Evolutionary conservation across 2,797 vertebrate species (phyloP).

Genomic region (Graptemys geographica): DNA sequence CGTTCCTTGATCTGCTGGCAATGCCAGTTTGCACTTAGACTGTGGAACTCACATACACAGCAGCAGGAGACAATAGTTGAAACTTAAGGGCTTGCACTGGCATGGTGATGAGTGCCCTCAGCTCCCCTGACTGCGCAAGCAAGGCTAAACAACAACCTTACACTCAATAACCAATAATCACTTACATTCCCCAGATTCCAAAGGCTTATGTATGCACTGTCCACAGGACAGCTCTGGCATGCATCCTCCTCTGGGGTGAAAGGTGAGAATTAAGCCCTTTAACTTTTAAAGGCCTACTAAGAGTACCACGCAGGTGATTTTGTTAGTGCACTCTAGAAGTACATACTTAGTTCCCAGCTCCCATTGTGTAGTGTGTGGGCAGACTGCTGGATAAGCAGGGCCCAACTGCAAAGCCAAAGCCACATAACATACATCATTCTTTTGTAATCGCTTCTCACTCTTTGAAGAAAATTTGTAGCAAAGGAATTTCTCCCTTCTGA

Average conservation of each 20-base stretch:
- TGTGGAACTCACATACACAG: not conserved
- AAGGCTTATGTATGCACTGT: not conserved
- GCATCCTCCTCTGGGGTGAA: not conserved
- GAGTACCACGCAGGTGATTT: not conserved
- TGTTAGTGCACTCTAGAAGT: not conserved
- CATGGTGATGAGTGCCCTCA: not conserved
- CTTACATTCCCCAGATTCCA: not conserved
- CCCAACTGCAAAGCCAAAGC: not conserved
- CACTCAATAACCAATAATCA: not conserved
- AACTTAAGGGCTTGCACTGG: not conserved
- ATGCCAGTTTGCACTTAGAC: not conserved
- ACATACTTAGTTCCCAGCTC: not conserved
- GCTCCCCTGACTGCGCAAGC: not conserved
- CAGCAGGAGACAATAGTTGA: not conserved
- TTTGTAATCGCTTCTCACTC: not conserved
- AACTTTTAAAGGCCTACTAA: not conserved
- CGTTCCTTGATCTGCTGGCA: too few relatives aligned
- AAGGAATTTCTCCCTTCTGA: rapidly evolving
- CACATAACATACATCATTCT: not conserved
- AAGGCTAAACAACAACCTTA: not conserved
- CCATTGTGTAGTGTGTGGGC: not conserved
- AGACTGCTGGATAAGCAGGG: not conserved
- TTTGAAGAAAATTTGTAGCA: not conserved
- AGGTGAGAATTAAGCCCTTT: not conserved
- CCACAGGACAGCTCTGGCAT: not conserved